Evolutionary conservation across 2,113 vertebrate species (phyloP), one percentile per base, ranked within the genome.

Genomic region (Callionymus lyra): DNA sequence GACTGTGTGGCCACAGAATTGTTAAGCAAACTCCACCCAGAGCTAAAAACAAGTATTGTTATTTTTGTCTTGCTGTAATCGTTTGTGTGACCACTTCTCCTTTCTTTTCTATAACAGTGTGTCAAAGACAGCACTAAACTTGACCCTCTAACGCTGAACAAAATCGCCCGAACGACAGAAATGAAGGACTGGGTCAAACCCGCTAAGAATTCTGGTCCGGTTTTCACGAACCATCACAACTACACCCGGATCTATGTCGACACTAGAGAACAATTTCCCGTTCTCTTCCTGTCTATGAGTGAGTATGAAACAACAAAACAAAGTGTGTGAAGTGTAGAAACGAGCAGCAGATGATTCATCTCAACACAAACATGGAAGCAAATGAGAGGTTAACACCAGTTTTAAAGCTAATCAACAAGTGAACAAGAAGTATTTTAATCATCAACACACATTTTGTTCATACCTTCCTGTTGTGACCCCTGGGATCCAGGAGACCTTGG

Each of bases 201-300:
- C 3, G 21, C 41, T 4, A 10, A 19, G 0, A 21, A 9, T 0
- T 41, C 41, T 0, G 32, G 19, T 1, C 61, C 80, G 2, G 31
- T 86, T 38, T 15, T 82, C n/a, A 38, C 70, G 3, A 70, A 38
- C 6, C 57, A 47, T 14, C 68, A 45, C 44, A 53, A n/a, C 10
- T 87, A 86, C 62, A 81, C 70, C 1, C 72, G 63, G 49, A 73
- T 87, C 43, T 21, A 27, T 1, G 72, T 64, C 0, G 63, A 83
- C 38, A 6, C 38, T 2, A 10, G 12, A 37, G 1, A 2, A 2
- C 8, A 3, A 34, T 31, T 40, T 6, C 19, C 19, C 0, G 53
- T 87, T 10, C 57, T 87, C n/a, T 69, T 82, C 12, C 63, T 87
- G 16, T 50, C 75, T 9, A 39, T 79, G 6, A 41, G 85, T 87